phyloP scores from a whole-genome alignment of 1,140 invertebrate species.

The Berghia stephanieae region DNA sequence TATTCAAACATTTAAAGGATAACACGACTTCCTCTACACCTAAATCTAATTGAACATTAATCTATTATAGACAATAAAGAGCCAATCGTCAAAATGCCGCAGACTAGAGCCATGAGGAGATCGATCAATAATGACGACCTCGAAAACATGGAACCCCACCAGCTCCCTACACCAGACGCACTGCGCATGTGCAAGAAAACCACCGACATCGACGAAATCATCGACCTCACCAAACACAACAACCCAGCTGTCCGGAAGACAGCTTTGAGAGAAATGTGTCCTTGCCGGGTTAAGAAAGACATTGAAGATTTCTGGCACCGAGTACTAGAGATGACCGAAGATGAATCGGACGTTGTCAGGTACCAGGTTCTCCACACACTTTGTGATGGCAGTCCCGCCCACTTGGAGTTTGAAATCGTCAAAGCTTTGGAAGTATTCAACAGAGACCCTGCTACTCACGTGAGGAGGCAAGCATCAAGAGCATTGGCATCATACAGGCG shows the following conservation, averaged over 20 bases:
- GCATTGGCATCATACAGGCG: slow-evolving; percentile 54
- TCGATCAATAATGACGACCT: too few relatives aligned
- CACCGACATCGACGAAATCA: slow-evolving; percentile 58
- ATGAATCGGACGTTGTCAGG: slow-evolving; percentile 54
- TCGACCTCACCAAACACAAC: slow-evolving; percentile 56
- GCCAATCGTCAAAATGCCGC: too few relatives aligned
- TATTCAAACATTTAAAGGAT: too few relatives aligned
- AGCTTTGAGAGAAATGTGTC: slow-evolving; percentile 64
- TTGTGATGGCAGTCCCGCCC: slow-evolving; percentile 62
- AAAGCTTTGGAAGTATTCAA: slow-evolving; percentile 60
- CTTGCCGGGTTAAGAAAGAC: slow-evolving; percentile 62
- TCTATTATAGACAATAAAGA: too few relatives aligned
- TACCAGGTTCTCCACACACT: slow-evolving; percentile 60
- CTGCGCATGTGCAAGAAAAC: slow-evolving; percentile 55
- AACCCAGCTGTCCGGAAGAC: slow-evolving; percentile 55
- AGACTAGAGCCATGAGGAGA: too few relatives aligned
- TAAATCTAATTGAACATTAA: too few relatives aligned
- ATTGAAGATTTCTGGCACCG: slow-evolving; percentile 62
- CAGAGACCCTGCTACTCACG: slow-evolving; percentile 53
- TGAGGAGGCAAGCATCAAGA: slow-evolving; percentile 60
- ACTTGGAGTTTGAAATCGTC: slow-evolving; percentile 55
- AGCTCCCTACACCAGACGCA: slow-evolving; percentile 38
- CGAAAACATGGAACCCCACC: background rate
- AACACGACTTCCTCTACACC: too few relatives aligned
- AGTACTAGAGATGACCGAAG: slow-evolving; percentile 60